phyloP scores from a whole-genome alignment of 2,888 invertebrate species.

The Acanthosepion pharaonis region DNA sequence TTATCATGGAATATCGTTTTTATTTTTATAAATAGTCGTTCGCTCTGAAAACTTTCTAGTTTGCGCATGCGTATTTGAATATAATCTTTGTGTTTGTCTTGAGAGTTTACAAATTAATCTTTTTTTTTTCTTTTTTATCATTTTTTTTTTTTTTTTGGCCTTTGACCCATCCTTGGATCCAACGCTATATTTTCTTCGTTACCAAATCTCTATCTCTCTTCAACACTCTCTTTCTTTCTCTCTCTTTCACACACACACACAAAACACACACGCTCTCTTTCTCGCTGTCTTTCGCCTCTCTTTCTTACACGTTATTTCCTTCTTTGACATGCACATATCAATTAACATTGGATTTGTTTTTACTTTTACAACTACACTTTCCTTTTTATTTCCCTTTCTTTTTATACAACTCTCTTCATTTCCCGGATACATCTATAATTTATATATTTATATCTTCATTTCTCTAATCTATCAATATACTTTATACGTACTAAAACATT shows the following conservation, averaged over 20 bases:
- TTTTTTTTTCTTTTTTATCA: neutral
- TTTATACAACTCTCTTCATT: neutral
- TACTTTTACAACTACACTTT: neutral
- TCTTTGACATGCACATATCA: no score
- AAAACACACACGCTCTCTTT: no score
- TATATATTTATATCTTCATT: no score
- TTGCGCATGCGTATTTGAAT: neutral
- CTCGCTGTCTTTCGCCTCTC: no score
- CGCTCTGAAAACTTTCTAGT: neutral
- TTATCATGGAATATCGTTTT: no score
- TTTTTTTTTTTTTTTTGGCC: neutral
- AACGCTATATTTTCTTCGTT: neutral
- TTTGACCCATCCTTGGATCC: neutral
- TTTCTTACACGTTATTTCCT: no score
- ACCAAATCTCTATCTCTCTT: neutral
- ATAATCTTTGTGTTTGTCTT: neutral
- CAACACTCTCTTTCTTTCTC: neutral
- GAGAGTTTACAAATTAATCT: neutral
- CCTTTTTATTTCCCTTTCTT: neutral
- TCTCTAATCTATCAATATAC: no score
- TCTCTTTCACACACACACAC: no score
- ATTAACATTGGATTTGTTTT: neutral
- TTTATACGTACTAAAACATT: no score
- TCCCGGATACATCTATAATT: no score
- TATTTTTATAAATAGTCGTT: no score